These are phyloP conservation scores for Ophion slaviceki DNA, from an alignment of 2,888 invertebrate genomes.

Conservation along the genomic window DNA sequence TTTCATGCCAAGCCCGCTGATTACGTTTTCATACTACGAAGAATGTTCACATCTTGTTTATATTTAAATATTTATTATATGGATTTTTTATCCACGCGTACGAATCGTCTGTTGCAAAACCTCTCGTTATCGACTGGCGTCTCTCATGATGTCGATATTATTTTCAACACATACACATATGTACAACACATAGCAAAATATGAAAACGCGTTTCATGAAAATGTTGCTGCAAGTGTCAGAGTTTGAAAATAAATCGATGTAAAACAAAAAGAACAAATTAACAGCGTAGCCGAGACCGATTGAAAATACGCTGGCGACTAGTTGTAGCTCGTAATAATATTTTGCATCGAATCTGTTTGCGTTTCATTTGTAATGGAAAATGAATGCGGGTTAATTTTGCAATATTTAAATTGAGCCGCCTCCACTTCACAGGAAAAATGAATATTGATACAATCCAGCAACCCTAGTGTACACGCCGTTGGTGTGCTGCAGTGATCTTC, in stretches of 20 bases:
- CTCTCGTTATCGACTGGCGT: not conserved
- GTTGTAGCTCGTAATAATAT: not conserved
- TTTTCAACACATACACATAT: not conserved
- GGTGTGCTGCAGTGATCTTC: not conserved
- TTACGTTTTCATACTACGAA: not conserved
- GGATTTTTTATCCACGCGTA: not conserved
- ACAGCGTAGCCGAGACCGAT: not conserved
- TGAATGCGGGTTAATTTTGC: not conserved
- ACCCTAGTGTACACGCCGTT: not conserved
- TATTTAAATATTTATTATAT: not conserved
- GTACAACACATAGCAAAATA: no score
- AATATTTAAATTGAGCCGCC: not conserved
- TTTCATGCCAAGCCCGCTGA: not conserved
- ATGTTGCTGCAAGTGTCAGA: no score
- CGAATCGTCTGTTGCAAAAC: not conserved
- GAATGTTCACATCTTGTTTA: not conserved
- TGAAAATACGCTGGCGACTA: not conserved
- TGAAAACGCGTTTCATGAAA: no score
- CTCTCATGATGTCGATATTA: not conserved
- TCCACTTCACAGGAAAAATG: not conserved
- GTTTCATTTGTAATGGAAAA: not conserved
- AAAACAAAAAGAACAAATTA: not conserved
- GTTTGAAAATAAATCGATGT: not conserved
- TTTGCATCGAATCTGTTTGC: not conserved
- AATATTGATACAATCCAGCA: not conserved